These are phyloP conservation scores for Lissocephala sabroskyi DNA, from an alignment of 2,888 invertebrate genomes.

Conservation along the genomic window DNA sequence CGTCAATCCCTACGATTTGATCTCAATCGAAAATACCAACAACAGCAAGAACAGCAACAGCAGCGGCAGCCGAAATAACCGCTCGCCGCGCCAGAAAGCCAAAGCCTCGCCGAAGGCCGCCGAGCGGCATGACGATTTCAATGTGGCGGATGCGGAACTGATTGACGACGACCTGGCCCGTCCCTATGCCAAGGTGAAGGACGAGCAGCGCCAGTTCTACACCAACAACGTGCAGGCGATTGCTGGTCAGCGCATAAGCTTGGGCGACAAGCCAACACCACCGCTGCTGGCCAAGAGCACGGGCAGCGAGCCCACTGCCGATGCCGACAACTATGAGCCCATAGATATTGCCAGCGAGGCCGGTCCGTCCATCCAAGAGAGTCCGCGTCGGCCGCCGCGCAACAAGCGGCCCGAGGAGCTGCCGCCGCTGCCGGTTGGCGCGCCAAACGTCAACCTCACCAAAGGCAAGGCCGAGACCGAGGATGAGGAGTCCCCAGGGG, in stretches of 20 bases:
- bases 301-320: no score
- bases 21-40: constrained; percentile 74
- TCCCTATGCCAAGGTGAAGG: constrained; percentile 1
- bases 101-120: constrained; percentile 19
- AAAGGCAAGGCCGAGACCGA: constrained; percentile 10
- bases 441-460: background rate
- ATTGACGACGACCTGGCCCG: constrained; percentile 46
- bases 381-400: constrained; percentile 68
- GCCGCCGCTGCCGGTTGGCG: constrained; percentile 1
- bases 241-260: constrained; percentile 80
- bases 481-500: background rate
- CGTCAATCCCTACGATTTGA: constrained; percentile 87
- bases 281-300: constrained; percentile 58
- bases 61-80: background rate
- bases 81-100: constrained; percentile 16
- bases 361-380: no score
- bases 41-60: constrained; percentile 13
- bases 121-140: constrained; percentile 74
- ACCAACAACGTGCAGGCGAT: constrained; percentile 77
- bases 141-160: constrained; percentile 68
- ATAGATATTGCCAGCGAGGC: constrained; percentile 36
- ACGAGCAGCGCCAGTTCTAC: constrained; percentile 62
- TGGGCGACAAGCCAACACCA: constrained; percentile 73
- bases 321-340: constrained; percentile 72
- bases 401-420: constrained; percentile 45